A percentile compares a stretch with the other conserved stretches of the same genome.
Evolutionary conservation across 2,113 vertebrate genomes (phyloP).

Genomic region (Bubo blakistoni): DNA sequence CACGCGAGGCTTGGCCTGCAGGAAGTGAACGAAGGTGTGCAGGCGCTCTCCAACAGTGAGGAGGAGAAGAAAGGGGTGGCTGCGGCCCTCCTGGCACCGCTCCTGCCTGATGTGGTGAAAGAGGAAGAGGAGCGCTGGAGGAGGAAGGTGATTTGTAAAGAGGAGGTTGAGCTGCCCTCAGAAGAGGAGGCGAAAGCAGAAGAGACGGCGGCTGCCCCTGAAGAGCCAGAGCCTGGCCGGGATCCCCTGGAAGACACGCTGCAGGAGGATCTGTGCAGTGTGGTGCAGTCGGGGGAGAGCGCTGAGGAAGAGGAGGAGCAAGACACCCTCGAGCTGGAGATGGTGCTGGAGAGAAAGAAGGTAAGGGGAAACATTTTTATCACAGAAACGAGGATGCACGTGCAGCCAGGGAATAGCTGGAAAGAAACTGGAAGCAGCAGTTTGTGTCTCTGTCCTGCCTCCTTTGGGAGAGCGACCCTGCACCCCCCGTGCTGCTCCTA

Average conservation of each 20-base stretch:
- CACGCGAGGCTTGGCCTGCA: neutral
- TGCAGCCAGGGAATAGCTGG: neutral
- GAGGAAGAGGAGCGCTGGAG: slow-evolving; percentile 96
- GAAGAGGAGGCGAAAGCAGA: slow-evolving; percentile 71
- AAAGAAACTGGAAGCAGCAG: rapidly evolving
- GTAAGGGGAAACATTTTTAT: slow-evolving; percentile 22
- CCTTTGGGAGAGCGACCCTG: rapidly evolving
- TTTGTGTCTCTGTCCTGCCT: rapidly evolving
- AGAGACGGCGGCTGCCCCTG: neutral
- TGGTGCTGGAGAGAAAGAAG: slow-evolving; percentile 94
- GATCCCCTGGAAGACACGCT: slow-evolving; percentile 69
- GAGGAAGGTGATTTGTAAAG: slow-evolving; percentile 84
- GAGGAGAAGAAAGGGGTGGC: slow-evolving; percentile 92
- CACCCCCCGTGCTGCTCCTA: rapidly evolving
- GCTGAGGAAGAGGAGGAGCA: slow-evolving; percentile 89
- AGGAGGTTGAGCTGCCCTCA: slow-evolving; percentile 72
- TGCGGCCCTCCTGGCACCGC: slow-evolving; percentile 87
- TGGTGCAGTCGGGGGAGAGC: slow-evolving; percentile 82
- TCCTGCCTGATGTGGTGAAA: slow-evolving; percentile 89
- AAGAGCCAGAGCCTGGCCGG: neutral
- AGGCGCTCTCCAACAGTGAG: slow-evolving; percentile 89
- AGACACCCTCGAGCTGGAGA: slow-evolving; percentile 90
- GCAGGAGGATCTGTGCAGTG: slow-evolving; percentile 79
- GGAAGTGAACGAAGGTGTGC: slow-evolving; percentile 93
- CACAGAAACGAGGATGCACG: rapidly evolving